Evolutionary conservation across 1,140 invertebrate species (phyloP).

Genomic region (Trachymyrmex septentrionalis): DNA sequence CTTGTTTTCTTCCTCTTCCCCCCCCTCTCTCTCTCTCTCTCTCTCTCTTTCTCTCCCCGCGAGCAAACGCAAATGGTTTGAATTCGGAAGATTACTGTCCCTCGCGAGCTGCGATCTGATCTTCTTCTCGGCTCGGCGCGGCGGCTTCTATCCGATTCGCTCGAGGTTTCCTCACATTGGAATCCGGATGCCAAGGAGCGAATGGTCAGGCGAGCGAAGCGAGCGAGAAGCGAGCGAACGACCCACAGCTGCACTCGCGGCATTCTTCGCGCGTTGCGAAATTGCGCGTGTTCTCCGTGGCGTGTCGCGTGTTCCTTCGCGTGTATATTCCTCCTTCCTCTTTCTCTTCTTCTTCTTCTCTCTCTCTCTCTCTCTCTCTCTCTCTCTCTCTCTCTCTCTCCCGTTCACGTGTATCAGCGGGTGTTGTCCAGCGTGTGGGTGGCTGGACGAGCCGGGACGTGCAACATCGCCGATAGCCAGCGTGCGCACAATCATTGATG

Average conservation of each 20-base stretch:
- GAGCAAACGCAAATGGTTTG: no score
- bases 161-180: conserved; percentile 52
- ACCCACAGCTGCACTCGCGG: conserved; percentile 54
- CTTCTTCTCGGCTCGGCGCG: background rate
- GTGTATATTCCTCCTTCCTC: background rate
- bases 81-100: conserved; percentile 4
- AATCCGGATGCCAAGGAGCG: conserved; percentile 44
- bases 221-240: background rate
- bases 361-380: no score
- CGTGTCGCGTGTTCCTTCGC: conserved; percentile 33
- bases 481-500: conserved; percentile 16
- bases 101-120: background rate
- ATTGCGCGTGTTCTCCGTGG: conserved; percentile 39
- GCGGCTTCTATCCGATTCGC: conserved; percentile 25
- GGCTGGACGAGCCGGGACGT: conserved; percentile 2
- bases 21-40: background rate
- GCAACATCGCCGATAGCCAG: background rate
- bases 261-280: conserved; percentile 58
- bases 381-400: background rate
- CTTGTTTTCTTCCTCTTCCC: background rate
- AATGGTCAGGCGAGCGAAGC: background rate
- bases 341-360: no score
- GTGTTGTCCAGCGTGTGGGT: conserved; percentile 44
- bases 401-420: conserved; percentile 1
- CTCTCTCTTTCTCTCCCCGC: background rate